Conservation (phyloP, 1,140 invertebrate genomes). For the Vanessa atalanta region DNA sequence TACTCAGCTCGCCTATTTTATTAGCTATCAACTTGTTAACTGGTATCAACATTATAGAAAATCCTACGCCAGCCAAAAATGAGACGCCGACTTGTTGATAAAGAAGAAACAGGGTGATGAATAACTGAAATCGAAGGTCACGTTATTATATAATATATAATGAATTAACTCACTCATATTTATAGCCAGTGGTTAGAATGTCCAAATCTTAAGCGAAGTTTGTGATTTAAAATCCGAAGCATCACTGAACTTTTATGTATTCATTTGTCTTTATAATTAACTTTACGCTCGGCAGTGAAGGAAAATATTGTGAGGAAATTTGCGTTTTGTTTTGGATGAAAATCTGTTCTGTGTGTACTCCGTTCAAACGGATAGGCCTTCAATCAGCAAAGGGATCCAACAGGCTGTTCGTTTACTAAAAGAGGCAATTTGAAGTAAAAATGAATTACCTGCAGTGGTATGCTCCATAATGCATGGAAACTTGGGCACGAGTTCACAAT, state of each 20-base stretch:
- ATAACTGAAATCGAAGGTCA: conserved; percentile 83
- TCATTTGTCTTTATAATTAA: too few species aligned
- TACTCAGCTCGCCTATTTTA: conserved; percentile 94
- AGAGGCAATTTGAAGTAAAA: neutral
- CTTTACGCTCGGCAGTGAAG: too few species aligned
- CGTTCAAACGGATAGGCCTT: too few species aligned
- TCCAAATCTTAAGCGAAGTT: too few species aligned
- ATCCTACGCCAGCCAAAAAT: conserved; percentile 93
- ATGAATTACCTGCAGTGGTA: conserved; percentile 90
- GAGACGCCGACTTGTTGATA: conserved; percentile 94
- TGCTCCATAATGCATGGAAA: conserved; percentile 98
- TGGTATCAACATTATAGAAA: conserved; percentile 94
- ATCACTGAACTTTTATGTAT: too few species aligned
- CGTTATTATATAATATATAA: too few species aligned
- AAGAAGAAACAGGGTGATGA: conserved; percentile 90
- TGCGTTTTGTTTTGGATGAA: too few species aligned
- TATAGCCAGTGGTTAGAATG: neutral
- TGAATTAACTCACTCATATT: too few species aligned
- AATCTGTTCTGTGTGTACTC: too few species aligned
- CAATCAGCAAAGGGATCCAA: too few species aligned
- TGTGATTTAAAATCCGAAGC: too few species aligned
- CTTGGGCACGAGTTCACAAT: conserved; percentile 97
- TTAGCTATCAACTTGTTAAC: conserved; percentile 95
- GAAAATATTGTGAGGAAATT: too few species aligned
- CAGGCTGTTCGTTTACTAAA: neutral